Base-by-base conservation (phyloP, 2,888 invertebrate genomes). In the Ophioninae sp. region DNA sequence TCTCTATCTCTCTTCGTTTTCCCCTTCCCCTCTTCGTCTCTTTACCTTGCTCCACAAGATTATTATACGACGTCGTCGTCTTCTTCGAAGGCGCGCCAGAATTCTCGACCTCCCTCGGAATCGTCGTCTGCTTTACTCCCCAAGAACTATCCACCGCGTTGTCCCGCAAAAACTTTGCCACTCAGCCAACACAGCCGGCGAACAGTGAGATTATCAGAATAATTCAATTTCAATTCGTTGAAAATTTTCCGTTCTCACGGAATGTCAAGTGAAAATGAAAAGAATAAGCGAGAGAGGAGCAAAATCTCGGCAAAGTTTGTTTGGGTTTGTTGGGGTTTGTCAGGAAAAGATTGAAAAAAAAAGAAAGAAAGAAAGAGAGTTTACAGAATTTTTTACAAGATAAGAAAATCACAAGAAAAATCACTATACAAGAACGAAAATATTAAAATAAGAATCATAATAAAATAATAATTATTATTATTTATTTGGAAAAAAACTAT, bases 51-150 rank as follows among this genome's bases (percentile, higher is more conserved):
- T 81, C 75, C 78, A 79, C 75, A 72, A 81, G 81, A 84, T 84
- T 84, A 84, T 84, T 84, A 84, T 84, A 79, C 78, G 81, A 79
- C 81, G 75, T 80, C 80, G 76, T 79, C 67, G 64, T 73, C 78
- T 69, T 78, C 74, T 56, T 56, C 58, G 76, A 41, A 67, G 76
- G 58, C 59, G 44, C 41, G 37, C 61, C 58, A 67, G 76, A 79
- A 81, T 79, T 79, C 44, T 67, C 76, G 68, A 79, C 81, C 77
- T 81, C 71, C 65, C 69, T 51, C n/a, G 72, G 10, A 81, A 76
- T 75, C 63, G 65, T 84, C 67, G 67, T 63, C 39, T 59, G 61
- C 39, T 59, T 63, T 63, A 63, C 51, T 65, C 78, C 72, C 81
- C 75, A 37, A 71, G 64, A 79, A 81, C 79, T 79, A 78, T 75